phyloP scores from a whole-genome alignment of 2,113 vertebrate species.

The Turnix velox region DNA sequence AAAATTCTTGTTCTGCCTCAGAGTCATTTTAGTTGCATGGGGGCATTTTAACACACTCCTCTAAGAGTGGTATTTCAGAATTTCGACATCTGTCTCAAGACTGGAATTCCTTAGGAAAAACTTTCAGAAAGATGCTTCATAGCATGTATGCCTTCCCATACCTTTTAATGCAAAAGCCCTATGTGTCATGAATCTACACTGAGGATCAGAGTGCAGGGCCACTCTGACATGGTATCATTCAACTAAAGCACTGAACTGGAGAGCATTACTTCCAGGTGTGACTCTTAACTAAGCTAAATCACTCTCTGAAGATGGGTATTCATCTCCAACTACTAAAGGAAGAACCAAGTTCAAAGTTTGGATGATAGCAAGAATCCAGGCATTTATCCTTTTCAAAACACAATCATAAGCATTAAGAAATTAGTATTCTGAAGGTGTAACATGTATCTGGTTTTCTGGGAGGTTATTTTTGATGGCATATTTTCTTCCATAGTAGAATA shows the following conservation, averaged over 20 bases:
- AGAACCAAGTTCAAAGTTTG: neutral
- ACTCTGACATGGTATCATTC: neutral
- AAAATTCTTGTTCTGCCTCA: neutral
- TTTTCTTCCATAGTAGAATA: neutral
- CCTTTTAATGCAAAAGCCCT: neutral
- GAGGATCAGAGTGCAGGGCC: neutral
- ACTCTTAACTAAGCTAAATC: neutral
- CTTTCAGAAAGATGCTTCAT: too few relatives aligned
- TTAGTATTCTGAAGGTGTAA: neutral
- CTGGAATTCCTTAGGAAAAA: too few relatives aligned
- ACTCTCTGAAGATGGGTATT: neutral
- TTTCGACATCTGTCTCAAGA: neutral
- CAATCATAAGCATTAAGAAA: neutral
- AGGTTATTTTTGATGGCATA: neutral
- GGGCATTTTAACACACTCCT: neutral
- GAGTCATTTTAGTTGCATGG: rapidly evolving
- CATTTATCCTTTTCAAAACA: neutral
- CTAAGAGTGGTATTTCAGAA: neutral
- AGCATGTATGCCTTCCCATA: too few relatives aligned
- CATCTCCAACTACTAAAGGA: neutral
- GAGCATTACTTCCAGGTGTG: neutral
- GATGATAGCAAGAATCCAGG: neutral
- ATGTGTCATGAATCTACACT: rapidly evolving
- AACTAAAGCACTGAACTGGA: neutral
- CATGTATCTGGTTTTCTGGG: neutral